Conservation (phyloP, 2,113 vertebrate species). For the Hyperopisus bebe region DNA sequence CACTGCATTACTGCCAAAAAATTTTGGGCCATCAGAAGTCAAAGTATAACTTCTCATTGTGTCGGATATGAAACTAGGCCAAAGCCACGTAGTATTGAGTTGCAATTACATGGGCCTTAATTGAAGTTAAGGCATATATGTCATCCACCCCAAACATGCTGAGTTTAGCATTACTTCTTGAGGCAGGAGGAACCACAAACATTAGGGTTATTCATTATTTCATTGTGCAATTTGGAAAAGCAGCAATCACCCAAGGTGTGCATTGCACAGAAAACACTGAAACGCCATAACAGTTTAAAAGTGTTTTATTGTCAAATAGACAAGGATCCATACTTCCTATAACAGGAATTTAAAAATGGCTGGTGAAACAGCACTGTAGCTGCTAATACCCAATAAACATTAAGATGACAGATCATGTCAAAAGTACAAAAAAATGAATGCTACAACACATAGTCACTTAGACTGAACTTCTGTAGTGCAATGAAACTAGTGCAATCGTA, state of each 20-base stretch:
- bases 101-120: not conserved
- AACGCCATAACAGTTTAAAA: slow-evolving; percentile 25
- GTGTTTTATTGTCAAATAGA: slow-evolving; percentile 60
- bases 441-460: slow-evolving; percentile 27
- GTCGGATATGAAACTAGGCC: not conserved
- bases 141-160: not conserved
- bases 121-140: not conserved
- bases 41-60: not conserved
- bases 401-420: slow-evolving; percentile 28
- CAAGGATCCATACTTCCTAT: slow-evolving; percentile 51
- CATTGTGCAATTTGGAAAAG: not conserved
- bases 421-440: slow-evolving; percentile 23
- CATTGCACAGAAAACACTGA: not conserved
- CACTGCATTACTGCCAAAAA: not conserved
- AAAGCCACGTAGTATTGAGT: not conserved
- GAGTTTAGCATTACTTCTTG: not conserved
- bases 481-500: slow-evolving; percentile 28
- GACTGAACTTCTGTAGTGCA: slow-evolving; percentile 26
- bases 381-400: slow-evolving; percentile 39
- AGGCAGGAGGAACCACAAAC: not conserved
- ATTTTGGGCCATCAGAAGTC: not conserved
- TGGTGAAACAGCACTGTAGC: slow-evolving; percentile 33
- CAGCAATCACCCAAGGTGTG: not conserved
- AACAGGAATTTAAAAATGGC: slow-evolving; percentile 45
- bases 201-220: not conserved